phyloP scores from a whole-genome alignment of 2,888 invertebrate species.

The Phalera bucephala region DNA sequence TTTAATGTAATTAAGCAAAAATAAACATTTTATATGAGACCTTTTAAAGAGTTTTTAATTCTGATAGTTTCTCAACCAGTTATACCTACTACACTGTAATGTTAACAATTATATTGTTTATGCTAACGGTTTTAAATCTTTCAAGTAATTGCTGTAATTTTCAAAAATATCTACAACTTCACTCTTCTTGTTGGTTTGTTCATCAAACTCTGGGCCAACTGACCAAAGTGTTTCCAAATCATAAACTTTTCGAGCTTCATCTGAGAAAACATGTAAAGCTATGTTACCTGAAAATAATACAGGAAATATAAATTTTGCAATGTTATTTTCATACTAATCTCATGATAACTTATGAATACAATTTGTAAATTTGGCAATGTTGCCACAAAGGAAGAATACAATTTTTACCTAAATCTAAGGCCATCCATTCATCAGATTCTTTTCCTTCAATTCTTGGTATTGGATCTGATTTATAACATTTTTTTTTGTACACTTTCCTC shows the following conservation, averaged over 20 bases:
- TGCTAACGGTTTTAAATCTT: conserved; percentile 84
- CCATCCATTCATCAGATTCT: conserved; percentile 91
- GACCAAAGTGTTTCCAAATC: conserved; percentile 97
- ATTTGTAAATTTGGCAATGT: too few species aligned
- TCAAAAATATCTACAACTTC: conserved; percentile 85
- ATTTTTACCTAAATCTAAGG: conserved; percentile 91
- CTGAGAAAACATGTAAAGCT: conserved; percentile 93
- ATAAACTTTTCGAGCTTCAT: conserved; percentile 86
- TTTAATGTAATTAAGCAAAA: conserved; percentile 74
- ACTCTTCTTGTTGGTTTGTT: conserved; percentile 84
- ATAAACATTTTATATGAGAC: conserved; percentile 83
- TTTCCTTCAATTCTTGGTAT: conserved; percentile 91
- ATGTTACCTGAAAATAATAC: conserved; percentile 92
- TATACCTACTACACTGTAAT: not conserved
- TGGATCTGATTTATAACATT: conserved; percentile 83
- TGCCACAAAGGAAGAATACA: too few species aligned
- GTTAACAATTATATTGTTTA: conserved; percentile 25
- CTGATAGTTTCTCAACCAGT: conserved; percentile 5
- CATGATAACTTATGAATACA: too few species aligned
- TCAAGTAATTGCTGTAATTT: conserved; percentile 85
- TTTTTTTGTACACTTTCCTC: conserved; percentile 89
- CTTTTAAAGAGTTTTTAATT: conserved; percentile 59
- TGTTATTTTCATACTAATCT: not conserved
- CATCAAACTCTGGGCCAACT: conserved; percentile 92
- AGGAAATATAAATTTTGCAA: conserved; percentile 5